Conservation (phyloP, 1,140 invertebrate species). For the Drosophila pachea region DNA sequence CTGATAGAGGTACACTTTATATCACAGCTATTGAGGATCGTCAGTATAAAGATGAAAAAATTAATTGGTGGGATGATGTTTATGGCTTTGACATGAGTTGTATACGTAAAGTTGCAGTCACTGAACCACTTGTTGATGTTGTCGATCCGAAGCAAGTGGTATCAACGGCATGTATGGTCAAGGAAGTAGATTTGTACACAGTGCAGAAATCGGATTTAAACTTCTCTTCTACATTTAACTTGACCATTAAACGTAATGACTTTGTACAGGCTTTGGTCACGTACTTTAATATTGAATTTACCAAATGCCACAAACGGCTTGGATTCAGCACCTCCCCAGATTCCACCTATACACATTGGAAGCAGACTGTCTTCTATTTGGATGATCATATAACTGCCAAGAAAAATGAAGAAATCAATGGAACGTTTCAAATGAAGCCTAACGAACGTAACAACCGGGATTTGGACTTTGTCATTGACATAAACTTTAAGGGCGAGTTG, state of each 20-base stretch:
- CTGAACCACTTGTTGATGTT: slow-evolving; percentile 98
- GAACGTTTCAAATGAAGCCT: slow-evolving; percentile 95
- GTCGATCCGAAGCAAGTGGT: slow-evolving; percentile 98
- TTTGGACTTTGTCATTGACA: slow-evolving; percentile 95
- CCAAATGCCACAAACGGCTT: slow-evolving; percentile 98
- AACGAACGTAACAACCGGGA: slow-evolving; percentile 98
- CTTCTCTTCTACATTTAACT: slow-evolving; percentile 93
- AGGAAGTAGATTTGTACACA: slow-evolving; percentile 99
- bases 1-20: slow-evolving; percentile 93
- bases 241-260: slow-evolving; percentile 94
- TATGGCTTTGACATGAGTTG: slow-evolving; percentile 99
- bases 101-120: slow-evolving; percentile 97
- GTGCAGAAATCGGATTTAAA: slow-evolving; percentile 96
- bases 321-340: slow-evolving; percentile 99
- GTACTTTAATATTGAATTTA: slow-evolving; percentile 99
- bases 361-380: slow-evolving; percentile 99
- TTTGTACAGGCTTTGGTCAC: slow-evolving; percentile 99
- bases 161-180: slow-evolving; percentile 92
- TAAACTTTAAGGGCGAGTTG: slow-evolving; percentile 97
- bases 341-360: slow-evolving; percentile 99
- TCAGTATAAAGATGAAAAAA: slow-evolving; percentile 99
- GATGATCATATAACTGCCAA: slow-evolving; percentile 97
- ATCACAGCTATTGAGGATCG: slow-evolving; percentile 97
- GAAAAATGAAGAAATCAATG: slow-evolving; percentile 94
- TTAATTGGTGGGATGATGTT: slow-evolving; percentile 99